Percentiles rank a stretch among this genome's conserved stretches.
These are phyloP conservation scores for Channa maculata DNA, from an alignment of 2,113 vertebrate species.

Conservation along the genomic window DNA sequence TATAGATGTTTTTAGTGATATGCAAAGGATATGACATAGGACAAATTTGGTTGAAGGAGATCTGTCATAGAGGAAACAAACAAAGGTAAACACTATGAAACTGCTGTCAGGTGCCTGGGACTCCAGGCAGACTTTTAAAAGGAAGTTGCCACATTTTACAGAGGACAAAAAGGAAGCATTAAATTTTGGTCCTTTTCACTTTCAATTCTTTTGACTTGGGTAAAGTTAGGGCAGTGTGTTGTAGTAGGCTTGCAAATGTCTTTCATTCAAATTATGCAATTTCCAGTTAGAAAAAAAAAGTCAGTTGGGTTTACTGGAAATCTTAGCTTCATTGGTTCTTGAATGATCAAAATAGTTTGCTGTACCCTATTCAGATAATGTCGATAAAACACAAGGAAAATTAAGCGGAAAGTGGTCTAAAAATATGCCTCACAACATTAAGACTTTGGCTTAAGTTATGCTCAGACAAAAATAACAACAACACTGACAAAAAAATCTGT, in stretches of 20 bases:
- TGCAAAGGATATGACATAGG: not conserved
- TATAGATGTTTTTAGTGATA: conserved; percentile 16
- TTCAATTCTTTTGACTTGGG: not conserved
- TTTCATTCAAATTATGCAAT: conserved; percentile 8
- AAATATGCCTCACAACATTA: too few species aligned
- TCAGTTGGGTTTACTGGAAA: conserved; percentile 53
- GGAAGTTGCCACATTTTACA: not conserved
- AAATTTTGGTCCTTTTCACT: not conserved
- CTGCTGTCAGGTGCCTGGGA: conserved; percentile 1
- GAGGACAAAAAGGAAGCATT: conserved; percentile 26
- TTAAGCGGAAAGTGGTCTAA: too few species aligned
- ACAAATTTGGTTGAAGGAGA: not conserved
- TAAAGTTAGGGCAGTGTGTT: too few species aligned
- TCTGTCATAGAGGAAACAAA: not conserved
- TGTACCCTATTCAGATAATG: too few species aligned
- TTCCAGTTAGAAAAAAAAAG: conserved; percentile 43
- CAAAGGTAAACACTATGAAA: conserved; percentile 27
- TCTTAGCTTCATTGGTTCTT: not conserved
- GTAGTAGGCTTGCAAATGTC: too few species aligned
- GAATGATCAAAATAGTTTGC: too few species aligned
- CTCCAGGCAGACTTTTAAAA: not conserved
- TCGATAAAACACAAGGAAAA: too few species aligned
- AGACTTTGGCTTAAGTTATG: not conserved
- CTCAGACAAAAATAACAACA: too few species aligned
- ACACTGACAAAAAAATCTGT: too few species aligned